Conservation (phyloP, 2,113 vertebrate species). For the Orthochromis malagaraziensis region DNA sequence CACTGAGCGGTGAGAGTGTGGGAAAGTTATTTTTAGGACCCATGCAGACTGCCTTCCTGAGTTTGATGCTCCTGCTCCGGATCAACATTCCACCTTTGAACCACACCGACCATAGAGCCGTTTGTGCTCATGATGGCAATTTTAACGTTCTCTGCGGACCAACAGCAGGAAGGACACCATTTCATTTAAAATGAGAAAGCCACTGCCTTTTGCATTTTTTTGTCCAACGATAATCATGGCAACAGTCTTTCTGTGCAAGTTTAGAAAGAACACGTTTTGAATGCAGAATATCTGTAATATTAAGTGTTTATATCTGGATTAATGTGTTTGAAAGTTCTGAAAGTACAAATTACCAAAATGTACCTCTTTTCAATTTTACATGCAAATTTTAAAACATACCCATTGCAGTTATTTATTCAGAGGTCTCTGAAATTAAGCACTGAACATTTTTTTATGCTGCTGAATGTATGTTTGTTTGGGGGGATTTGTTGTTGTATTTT, state of each 20-base stretch:
- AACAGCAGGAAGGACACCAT: neutral
- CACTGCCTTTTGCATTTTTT: neutral
- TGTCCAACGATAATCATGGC: neutral
- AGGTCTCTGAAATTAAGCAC: neutral
- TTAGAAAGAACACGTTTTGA: neutral
- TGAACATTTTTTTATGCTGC: neutral
- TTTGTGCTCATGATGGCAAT: conserved; percentile 57
- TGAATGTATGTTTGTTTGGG: neutral
- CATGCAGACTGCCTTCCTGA: conserved; percentile 68
- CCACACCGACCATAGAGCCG: conserved; percentile 40
- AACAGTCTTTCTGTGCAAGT: neutral
- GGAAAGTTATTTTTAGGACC: conserved; percentile 77
- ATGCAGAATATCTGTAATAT: neutral
- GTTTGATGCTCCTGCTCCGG: conserved; percentile 68
- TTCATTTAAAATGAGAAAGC: neutral
- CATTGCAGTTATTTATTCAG: neutral
- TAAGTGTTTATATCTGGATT: neutral
- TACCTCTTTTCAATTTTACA: neutral
- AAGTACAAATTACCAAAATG: neutral
- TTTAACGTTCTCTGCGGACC: conserved; percentile 32
- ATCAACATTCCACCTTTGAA: conserved; percentile 79
- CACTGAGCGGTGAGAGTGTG: conserved; percentile 62
- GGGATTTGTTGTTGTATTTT: neutral
- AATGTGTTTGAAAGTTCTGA: neutral
- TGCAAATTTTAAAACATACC: neutral